Percentiles rank a stretch among this genome's conserved stretches.
Conservation (phyloP, 2,888 invertebrate species). For the Eupithecia subumbrata region DNA sequence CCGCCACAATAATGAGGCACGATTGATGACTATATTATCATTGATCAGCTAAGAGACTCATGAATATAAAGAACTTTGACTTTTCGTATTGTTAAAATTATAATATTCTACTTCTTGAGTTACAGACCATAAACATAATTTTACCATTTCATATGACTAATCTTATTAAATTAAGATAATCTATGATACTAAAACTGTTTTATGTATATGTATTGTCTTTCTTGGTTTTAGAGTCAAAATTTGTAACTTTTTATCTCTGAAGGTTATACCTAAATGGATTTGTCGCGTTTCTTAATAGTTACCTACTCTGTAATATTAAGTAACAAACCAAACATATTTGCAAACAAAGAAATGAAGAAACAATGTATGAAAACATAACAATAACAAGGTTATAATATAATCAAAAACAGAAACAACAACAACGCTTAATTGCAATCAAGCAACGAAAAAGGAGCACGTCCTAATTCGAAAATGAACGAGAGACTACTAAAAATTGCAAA, state of each 20-base stretch:
- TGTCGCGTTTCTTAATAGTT: too few relatives aligned
- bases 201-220: not conserved
- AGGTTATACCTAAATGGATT: too few relatives aligned
- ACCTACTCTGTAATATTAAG: too few relatives aligned
- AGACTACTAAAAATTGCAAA: not conserved
- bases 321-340: too few relatives aligned
- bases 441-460: too few relatives aligned
- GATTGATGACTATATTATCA: conserved; percentile 11
- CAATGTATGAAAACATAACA: too few relatives aligned
- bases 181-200: conserved; percentile 4
- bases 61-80: conserved; percentile 37
- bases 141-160: conserved; percentile 33
- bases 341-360: too few relatives aligned
- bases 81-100: conserved; percentile 23
- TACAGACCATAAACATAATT: conserved; percentile 41
- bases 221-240: not conserved
- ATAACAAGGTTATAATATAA: too few relatives aligned
- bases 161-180: conserved; percentile 34
- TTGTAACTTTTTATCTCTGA: not conserved
- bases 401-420: too few relatives aligned
- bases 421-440: too few relatives aligned
- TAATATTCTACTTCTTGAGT: conserved; percentile 21
- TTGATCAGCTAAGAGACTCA: not conserved
- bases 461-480: not conserved
- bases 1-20: not conserved